A percentile compares a stretch with the other conserved stretches of the same genome.
Evolutionary conservation across 2,113 vertebrate genomes (phyloP).

Genomic region (Gila orcuttii): DNA sequence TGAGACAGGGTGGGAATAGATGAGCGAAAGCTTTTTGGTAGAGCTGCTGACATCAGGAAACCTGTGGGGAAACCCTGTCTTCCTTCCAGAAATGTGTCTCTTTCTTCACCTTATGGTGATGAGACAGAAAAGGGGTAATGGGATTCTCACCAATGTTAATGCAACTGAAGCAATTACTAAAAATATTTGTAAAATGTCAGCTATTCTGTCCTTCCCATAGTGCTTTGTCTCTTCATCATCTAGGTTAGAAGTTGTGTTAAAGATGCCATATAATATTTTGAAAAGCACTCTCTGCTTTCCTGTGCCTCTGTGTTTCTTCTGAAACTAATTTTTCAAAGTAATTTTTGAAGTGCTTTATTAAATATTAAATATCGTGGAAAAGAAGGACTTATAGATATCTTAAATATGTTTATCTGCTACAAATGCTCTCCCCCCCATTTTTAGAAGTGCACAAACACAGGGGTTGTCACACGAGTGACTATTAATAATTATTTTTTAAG

Average conservation of each 20-base stretch:
- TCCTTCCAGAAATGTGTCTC: constrained; percentile 32
- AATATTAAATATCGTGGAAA: neutral
- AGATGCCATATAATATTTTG: neutral
- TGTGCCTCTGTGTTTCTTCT: neutral
- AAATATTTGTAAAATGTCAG: neutral
- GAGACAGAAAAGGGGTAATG: neutral
- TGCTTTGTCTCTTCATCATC: neutral
- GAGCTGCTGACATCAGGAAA: constrained; percentile 39
- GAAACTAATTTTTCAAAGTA: neutral
- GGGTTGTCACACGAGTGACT: neutral
- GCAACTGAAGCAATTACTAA: neutral
- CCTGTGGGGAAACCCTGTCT: constrained; percentile 23
- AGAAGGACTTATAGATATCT: neutral
- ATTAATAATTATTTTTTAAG: neutral
- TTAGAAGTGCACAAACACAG: neutral
- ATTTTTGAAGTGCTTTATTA: neutral
- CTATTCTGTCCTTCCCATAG: neutral
- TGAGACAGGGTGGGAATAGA: neutral
- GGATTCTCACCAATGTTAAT: neutral
- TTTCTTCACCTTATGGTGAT: constrained; percentile 10
- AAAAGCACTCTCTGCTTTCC: neutral
- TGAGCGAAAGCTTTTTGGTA: neutral
- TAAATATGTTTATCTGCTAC: neutral
- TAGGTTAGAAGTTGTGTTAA: neutral
- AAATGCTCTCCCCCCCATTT: neutral